Percentiles rank a stretch among this genome's conserved stretches.
phyloP scores from a whole-genome alignment of 2,797 vertebrate genomes.

The Sebastolobus altivelis region DNA sequence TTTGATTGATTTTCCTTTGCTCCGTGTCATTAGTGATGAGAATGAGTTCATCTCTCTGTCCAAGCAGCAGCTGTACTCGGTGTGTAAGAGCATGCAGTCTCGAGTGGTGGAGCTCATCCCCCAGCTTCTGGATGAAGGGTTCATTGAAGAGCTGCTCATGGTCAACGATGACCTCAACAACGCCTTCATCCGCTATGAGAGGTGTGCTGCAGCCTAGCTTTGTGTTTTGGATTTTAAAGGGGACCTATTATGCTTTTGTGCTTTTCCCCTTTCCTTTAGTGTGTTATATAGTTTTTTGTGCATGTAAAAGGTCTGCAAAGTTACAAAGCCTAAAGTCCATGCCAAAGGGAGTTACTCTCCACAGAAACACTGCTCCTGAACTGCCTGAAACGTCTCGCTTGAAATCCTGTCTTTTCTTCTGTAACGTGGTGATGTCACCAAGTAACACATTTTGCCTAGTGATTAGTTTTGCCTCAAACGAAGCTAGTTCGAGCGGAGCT shows the following conservation, averaged over 20 bases:
- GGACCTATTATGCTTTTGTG: too few relatives aligned
- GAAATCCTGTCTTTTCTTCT: too few relatives aligned
- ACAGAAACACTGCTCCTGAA: too few relatives aligned
- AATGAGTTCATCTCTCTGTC: neutral
- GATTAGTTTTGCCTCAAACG: neutral
- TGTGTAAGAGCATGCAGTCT: constrained; percentile 94
- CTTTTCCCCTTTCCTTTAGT: too few relatives aligned
- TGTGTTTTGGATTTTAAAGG: neutral
- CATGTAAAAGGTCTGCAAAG: too few relatives aligned
- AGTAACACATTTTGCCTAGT: too few relatives aligned
- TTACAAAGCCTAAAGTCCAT: too few relatives aligned
- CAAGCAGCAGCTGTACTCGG: constrained; percentile 84
- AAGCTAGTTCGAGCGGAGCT: too few relatives aligned
- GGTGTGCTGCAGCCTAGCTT: constrained; percentile 40
- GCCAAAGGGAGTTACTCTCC: too few relatives aligned
- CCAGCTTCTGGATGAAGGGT: constrained; percentile 88
- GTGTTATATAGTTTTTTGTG: too few relatives aligned
- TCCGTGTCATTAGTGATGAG: neutral
- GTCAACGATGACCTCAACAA: constrained; percentile 98
- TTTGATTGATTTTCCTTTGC: neutral
- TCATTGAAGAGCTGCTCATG: constrained; percentile 93
- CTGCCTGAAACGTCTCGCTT: too few relatives aligned
- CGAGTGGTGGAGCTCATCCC: constrained; percentile 95
- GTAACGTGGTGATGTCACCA: too few relatives aligned
- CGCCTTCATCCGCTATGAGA: constrained; percentile 92